These are phyloP conservation scores for Artibeus lituratus DNA, from an alignment of 2,797 vertebrate species.

Conservation along the genomic window DNA sequence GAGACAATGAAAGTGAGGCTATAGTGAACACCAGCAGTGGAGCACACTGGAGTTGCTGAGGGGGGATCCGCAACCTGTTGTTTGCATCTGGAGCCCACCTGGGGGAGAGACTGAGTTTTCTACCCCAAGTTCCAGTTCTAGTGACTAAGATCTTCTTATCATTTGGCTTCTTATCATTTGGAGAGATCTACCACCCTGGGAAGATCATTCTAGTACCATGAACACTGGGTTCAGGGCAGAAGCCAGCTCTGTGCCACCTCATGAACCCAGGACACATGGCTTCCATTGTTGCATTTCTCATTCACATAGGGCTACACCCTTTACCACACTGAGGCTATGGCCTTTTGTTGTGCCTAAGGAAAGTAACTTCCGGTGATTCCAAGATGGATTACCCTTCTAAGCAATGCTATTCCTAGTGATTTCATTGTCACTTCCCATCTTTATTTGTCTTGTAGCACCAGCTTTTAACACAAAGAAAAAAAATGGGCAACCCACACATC, in stretches of 20 bases:
- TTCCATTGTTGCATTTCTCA: neutral
- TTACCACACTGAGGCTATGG: neutral
- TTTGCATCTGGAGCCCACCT: neutral
- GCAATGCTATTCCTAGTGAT: neutral
- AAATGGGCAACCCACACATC: neutral
- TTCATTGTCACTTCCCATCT: neutral
- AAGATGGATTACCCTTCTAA: neutral
- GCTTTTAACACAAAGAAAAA: neutral
- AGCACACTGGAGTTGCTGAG: neutral
- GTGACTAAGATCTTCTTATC: neutral
- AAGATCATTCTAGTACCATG: neutral
- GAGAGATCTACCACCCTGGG: neutral
- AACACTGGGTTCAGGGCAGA: neutral
- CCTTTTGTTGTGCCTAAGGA: neutral
- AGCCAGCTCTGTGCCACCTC: neutral
- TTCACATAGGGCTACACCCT: too few species aligned
- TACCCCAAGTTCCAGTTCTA: neutral
- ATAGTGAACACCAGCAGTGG: neutral
- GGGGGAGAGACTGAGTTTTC: neutral
- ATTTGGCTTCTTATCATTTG: neutral
- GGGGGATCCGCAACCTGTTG: too few species aligned
- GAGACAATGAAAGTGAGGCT: neutral
- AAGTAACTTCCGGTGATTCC: neutral
- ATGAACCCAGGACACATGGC: neutral
- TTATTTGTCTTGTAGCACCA: neutral